Evolutionary conservation across 2,113 vertebrate species (phyloP).

Genomic region (Nanorana parkeri): DNA sequence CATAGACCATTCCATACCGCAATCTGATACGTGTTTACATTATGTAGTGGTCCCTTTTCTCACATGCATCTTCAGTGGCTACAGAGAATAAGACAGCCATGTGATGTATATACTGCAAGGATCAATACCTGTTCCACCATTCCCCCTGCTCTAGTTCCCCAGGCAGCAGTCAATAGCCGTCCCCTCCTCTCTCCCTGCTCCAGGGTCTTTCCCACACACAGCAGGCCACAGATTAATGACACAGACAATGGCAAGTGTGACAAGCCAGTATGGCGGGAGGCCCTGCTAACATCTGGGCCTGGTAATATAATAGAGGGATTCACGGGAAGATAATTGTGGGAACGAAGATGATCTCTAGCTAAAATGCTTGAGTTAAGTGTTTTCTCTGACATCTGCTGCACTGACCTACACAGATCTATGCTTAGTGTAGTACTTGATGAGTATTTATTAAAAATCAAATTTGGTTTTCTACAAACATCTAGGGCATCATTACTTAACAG

Average conservation of each 20-base stretch:
- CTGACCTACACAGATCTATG: not conserved
- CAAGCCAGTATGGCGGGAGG: not conserved
- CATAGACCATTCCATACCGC: not conserved
- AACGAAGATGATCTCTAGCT: constrained; percentile 27
- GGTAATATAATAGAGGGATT: constrained; percentile 29
- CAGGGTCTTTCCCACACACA: constrained; percentile 43
- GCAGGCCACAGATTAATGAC: constrained; percentile 1
- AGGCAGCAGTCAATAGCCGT: not conserved
- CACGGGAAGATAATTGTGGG: constrained; percentile 33
- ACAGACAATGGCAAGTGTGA: constrained; percentile 41
- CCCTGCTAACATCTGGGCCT: constrained; percentile 22
- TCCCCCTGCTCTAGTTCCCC: not conserved
- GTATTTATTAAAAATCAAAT: no score
- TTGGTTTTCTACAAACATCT: no score
- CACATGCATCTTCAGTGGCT: not conserved
- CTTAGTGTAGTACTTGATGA: no score
- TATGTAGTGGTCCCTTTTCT: not conserved
- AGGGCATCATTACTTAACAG: no score
- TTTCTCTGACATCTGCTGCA: constrained; percentile 27
- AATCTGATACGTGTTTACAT: not conserved
- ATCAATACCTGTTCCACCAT: not conserved
- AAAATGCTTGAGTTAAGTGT: not conserved
- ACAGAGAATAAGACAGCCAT: not conserved
- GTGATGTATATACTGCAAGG: not conserved
- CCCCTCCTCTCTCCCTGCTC: not conserved